A percentile compares a stretch with the other conserved stretches of the same genome.
Evolutionary conservation across 2,797 vertebrate genomes (phyloP).

Genomic region (Lacerta bilineata): DNA sequence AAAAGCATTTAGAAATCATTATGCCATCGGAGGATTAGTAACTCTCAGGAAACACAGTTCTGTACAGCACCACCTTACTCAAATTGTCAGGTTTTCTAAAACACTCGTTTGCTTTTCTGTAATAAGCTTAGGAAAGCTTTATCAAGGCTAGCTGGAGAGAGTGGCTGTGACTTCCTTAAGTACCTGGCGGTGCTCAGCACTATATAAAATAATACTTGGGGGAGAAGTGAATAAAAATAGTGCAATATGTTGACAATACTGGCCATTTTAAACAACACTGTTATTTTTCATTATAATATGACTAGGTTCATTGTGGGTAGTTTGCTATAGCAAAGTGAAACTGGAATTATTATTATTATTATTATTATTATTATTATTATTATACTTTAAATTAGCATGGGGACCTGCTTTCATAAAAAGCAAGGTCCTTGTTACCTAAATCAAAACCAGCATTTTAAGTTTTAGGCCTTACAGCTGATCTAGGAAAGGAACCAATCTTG

Average conservation of each 20-base stretch:
- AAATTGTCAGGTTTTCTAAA: conserved; percentile 19
- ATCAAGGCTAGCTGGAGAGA: conserved; percentile 1
- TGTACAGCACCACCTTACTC: background rate
- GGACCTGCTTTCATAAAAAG: background rate
- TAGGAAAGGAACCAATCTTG: background rate
- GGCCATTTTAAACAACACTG: background rate
- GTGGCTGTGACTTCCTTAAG: background rate
- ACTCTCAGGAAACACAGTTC: conserved; percentile 2
- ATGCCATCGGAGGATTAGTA: conserved; percentile 22
- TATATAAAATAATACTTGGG: conserved; percentile 6
- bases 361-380: background rate
- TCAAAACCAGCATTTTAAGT: background rate
- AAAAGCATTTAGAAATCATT: conserved; percentile 42
- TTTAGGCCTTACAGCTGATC: background rate
- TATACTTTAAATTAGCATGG: background rate
- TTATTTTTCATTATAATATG: background rate
- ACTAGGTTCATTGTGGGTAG: background rate
- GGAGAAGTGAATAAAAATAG: background rate
- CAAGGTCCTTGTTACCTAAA: background rate
- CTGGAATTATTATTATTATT: background rate
- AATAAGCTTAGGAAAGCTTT: background rate
- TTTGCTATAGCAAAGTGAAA: background rate
- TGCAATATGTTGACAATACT: background rate
- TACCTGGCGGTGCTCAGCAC: background rate
- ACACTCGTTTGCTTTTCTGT: conserved; percentile 18